Base-by-base conservation (phyloP, 2,888 invertebrate species). In the Platycheirus albimanus region DNA sequence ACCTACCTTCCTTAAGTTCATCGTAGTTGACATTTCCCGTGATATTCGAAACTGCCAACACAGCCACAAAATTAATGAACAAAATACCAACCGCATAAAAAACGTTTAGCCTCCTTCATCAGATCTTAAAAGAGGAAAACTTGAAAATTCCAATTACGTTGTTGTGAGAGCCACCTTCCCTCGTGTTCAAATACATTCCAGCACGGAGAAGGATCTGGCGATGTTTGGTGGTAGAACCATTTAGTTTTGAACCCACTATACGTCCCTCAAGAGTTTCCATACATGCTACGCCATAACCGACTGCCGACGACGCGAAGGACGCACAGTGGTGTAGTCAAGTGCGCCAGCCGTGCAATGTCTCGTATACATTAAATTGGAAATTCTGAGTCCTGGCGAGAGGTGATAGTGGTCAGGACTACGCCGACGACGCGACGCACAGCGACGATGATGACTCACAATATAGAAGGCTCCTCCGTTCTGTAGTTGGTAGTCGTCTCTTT, bases 141-240 rank as follows among this genome's bases (percentile, higher is more conserved):
- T 67, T 67, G 45, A 33, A 74, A 74, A 63, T 63, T 79, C 67
- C 67, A 74, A 74, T 74, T 67, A 79, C 54, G 61, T 47, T 74
- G 17, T 61, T 66, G 30, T 45, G 30, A 61, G 52, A 30, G 33
- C 28, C 17, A 5, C 10, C n/a, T n/a, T 33, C n/a, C 15, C 11
- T 33, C n/a, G 11, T 64, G 64, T 28, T 33, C 19, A 30, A 33
- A 75, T 58, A 13, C n/a, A n/a, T n/a, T n/a, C 43, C 17, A 13
- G 8, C 17, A 58, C 3, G n/a, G 10, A 20, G 17, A 33, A 33
- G n/a, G n/a, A n/a, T n/a, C n/a, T n/a, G n/a, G n/a, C 10, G 19
- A 28, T 41, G 6, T 36, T 67, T 24, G 19, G 8, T 72, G 61
- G n/a, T 54, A 38, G 15, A 66, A 13, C 36, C 78, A 72, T 72